These are phyloP conservation scores for Acronicta psi DNA, from an alignment of 2,888 invertebrate species.

Conservation along the genomic window DNA sequence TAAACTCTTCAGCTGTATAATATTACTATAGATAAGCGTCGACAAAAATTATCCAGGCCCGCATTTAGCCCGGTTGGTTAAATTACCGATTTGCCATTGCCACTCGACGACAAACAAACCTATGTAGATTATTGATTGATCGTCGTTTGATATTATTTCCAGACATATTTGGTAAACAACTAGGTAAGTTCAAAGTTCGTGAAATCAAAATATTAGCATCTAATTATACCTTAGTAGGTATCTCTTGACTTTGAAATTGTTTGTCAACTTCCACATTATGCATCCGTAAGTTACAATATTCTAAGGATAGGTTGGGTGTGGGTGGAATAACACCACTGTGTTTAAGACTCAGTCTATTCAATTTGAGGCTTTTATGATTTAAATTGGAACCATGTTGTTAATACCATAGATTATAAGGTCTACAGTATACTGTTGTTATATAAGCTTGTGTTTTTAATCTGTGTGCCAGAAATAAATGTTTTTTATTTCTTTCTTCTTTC, in stretches of 20 bases:
- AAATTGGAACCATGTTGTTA: constrained; percentile 18
- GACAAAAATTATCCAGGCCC: no score
- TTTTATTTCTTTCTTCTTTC: no score
- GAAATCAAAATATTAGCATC: constrained; percentile 1
- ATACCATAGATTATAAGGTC: no score
- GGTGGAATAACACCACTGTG: constrained; percentile 26
- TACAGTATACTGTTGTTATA: no score
- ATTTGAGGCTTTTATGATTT: constrained; percentile 25
- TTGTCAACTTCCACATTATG: constrained; percentile 16
- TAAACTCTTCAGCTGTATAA: no score
- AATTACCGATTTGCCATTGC: no score
- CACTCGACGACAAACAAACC: no score
- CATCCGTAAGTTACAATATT: constrained; percentile 19
- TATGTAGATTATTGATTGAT: no score
- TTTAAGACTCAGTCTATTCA: constrained; percentile 18
- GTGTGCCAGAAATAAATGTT: no score
- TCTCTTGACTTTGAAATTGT: constrained; percentile 15
- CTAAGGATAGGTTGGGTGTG: constrained; percentile 22
- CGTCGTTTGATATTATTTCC: neutral
- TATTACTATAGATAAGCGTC: no score
- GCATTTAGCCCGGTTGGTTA: no score
- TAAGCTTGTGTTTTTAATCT: no score
- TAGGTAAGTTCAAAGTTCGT: constrained; percentile 6
- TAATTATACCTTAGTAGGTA: constrained; percentile 5
- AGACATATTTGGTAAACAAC: constrained; percentile 5